These are phyloP conservation scores for Hippolais icterina DNA, from an alignment of 2,113 vertebrate species.

Conservation along the genomic window DNA sequence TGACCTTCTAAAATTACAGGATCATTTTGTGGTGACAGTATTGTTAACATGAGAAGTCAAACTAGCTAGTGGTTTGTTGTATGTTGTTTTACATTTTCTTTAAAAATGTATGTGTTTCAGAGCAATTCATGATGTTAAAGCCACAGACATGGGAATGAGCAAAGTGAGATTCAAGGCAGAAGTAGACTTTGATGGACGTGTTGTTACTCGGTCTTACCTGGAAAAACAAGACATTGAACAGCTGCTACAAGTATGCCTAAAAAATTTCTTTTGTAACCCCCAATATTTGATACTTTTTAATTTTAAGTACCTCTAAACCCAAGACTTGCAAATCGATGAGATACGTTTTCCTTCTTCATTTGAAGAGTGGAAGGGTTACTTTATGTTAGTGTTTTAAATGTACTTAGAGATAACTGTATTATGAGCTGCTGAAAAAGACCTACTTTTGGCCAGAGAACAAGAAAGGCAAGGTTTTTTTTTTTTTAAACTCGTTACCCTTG, in stretches of 20 bases:
- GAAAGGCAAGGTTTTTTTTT: neutral
- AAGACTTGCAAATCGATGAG: neutral
- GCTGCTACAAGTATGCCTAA: constrained; percentile 85
- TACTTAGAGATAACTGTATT: neutral
- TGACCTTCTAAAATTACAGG: neutral
- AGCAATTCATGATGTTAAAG: constrained; percentile 98
- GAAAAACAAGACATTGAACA: constrained; percentile 99
- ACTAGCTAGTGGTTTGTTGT: neutral
- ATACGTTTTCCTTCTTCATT: neutral
- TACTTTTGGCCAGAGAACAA: neutral
- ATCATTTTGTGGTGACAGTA: neutral
- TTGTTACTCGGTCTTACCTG: constrained; percentile 96
- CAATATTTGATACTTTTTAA: neutral
- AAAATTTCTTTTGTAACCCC: neutral
- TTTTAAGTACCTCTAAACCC: neutral
- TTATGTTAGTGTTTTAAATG: neutral
- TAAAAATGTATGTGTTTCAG: constrained; percentile 68
- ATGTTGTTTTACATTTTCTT: neutral
- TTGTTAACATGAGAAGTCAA: neutral
- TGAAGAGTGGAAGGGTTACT: neutral
- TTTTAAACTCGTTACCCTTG: neutral
- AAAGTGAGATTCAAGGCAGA: constrained; percentile 99
- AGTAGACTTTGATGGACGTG: constrained; percentile 96
- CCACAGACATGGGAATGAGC: constrained; percentile 94
- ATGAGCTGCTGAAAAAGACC: neutral